Base-by-base conservation (phyloP, 2,797 vertebrate species). In the Leuciscus waleckii region DNA sequence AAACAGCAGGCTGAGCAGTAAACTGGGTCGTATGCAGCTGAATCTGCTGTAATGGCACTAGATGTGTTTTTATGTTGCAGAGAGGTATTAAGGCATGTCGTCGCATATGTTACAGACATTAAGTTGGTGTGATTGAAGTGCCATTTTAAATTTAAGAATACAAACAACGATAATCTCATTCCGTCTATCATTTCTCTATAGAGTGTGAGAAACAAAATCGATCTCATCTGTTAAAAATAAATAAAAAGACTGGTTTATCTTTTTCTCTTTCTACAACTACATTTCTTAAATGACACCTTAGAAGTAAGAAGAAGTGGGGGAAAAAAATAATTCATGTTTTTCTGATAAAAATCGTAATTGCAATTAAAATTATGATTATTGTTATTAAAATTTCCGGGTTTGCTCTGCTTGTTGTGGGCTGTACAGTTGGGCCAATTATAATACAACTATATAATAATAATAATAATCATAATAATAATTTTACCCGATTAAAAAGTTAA, bases 1-100 rank as follows among this genome's bases (percentile, higher is more conserved):
- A 89, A 82, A 35, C 69, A 92, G 90, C 87, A 91, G 90, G 88
- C 86, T 23, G 87, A 82, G 88, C 90, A 90, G 90, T 91, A 93
- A 89, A 92, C 88, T 84, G 87, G 76, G 89, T 92, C 91, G 89
- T 90, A 82, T 89, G 89, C 87, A 84, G 91, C 87, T 89, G 91
- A 79, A 90, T 90, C 85, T 81, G 77, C 90, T 61, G n/a, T 91
- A 92, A 93, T 93, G 91, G 91, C 90, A 91, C 90, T 92, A 92
- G 91, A 92, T 92, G 92, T 91, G 89, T 65, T 87, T 86, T 86
- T 80, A 82, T 78, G 63, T 37, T 3, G 39, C 69, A 19, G 58
- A 70, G 80, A 32, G 83, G 76, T 78, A 82, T 75, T 68, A 75
- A 81, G 56, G 13, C 58, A 74, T 82, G 75, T 41, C 35, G 75